These are phyloP conservation scores for Scolopax bukidnonensis DNA, from an alignment of 2,797 vertebrate genomes.

Conservation along the genomic window DNA sequence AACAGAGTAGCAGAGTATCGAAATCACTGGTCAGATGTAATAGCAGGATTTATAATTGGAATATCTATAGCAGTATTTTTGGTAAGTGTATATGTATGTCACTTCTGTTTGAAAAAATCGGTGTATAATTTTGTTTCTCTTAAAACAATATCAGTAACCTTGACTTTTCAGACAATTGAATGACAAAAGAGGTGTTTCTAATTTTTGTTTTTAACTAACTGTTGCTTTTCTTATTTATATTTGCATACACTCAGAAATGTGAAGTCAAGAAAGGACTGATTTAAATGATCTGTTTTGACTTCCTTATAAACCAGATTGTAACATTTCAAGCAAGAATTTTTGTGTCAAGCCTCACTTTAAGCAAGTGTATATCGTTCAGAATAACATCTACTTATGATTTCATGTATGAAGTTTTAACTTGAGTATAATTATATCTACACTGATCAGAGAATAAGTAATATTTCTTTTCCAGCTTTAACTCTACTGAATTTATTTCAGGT, in stretches of 20 bases:
- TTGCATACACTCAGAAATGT: not conserved
- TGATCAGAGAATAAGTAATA: not conserved
- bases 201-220: not conserved
- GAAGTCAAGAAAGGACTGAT: not conserved
- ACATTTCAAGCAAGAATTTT: not conserved
- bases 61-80: slow-evolving; percentile 93
- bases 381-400: not conserved
- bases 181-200: not conserved
- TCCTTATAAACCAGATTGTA: not conserved
- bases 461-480: not conserved
- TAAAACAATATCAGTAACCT: not conserved
- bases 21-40: slow-evolving; percentile 98
- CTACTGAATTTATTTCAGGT: not conserved
- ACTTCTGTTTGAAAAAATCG: not conserved
- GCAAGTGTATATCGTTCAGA: not conserved
- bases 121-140: not conserved
- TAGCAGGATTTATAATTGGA: slow-evolving; percentile 95
- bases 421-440: not conserved
- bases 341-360: not conserved
- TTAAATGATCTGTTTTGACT: not conserved
- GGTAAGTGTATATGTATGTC: slow-evolving; percentile 80
- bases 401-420: not conserved
- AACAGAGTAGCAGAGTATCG: slow-evolving; percentile 99
- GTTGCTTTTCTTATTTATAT: not conserved
- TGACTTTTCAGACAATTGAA: not conserved